A percentile compares a stretch with the other conserved stretches of the same genome.
Evolutionary conservation across 2,113 vertebrate genomes (phyloP).

Genomic region (Ariopsis seemanni): DNA sequence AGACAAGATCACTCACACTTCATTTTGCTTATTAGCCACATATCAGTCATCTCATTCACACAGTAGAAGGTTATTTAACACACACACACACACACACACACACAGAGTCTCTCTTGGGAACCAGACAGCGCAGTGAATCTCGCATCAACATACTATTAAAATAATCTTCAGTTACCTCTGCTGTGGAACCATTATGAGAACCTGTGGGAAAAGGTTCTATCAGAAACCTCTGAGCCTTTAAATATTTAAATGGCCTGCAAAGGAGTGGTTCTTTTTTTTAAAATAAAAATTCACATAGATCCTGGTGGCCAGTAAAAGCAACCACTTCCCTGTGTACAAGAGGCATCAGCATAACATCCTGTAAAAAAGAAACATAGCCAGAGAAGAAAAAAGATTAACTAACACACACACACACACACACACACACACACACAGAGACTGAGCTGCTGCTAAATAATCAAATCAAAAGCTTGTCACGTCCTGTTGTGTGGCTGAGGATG

Average conservation of each 20-base stretch:
- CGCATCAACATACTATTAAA: background rate
- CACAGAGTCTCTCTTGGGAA: background rate
- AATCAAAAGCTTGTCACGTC: background rate
- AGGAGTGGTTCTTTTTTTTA: background rate
- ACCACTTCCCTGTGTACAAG: background rate
- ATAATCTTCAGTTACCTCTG: background rate
- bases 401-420: background rate
- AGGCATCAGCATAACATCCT: background rate
- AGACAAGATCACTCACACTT: slow-evolving; percentile 9
- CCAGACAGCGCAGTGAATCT: background rate
- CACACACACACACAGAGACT: background rate
- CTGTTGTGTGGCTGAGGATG: background rate
- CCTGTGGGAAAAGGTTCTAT: background rate
- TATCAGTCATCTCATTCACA: background rate
- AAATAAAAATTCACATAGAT: too few relatives aligned
- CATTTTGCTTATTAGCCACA: slow-evolving; percentile 2
- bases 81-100: slow-evolving; percentile 1
- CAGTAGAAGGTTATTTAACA: background rate
- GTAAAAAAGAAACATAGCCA: background rate
- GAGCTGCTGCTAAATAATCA: slow-evolving; percentile 16
- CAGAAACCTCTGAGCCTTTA: background rate
- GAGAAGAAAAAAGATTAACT: background rate
- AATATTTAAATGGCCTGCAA: background rate
- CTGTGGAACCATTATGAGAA: background rate
- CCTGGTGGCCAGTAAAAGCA: too few relatives aligned